Conservation (phyloP, 2,888 invertebrate genomes). For the Ectemnius cavifrons region DNA sequence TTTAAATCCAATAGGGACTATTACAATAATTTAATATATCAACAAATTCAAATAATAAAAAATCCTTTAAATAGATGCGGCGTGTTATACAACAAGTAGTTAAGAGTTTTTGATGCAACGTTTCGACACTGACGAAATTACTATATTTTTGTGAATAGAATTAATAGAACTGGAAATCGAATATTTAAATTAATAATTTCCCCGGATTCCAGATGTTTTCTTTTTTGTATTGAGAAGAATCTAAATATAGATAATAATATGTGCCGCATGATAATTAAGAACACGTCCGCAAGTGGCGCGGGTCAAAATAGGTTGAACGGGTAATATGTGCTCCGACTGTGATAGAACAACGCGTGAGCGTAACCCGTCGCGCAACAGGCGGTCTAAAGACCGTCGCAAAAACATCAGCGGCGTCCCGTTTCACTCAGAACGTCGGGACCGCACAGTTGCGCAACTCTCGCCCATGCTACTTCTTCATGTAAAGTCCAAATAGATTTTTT, state of each 20-base stretch:
- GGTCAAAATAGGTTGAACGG: slow-evolving; percentile 60
- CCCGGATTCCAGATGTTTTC: no score
- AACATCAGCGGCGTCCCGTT: slow-evolving; percentile 64
- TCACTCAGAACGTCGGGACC: slow-evolving; percentile 26
- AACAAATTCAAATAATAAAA: no score
- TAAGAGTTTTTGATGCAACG: no score
- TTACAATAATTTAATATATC: no score
- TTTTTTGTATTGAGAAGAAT: neutral
- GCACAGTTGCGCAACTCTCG: slow-evolving; percentile 53
- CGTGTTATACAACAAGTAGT: no score
- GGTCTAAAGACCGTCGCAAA: slow-evolving; percentile 63
- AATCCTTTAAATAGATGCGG: no score
- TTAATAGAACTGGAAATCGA: no score
- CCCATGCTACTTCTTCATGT: slow-evolving; percentile 29
- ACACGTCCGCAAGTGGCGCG: slow-evolving; percentile 33
- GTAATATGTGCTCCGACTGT: slow-evolving; percentile 59
- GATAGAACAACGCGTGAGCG: slow-evolving; percentile 37
- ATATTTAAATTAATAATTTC: no score
- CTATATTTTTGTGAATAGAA: no score
- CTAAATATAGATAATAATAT: slow-evolving; percentile 25
- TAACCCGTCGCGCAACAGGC: slow-evolving; percentile 34
- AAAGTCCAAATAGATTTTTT: slow-evolving; percentile 31
- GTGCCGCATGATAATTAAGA: slow-evolving; percentile 23
- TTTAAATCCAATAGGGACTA: no score
- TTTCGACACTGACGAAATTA: no score